These are phyloP conservation scores for Anastrepha obliqua DNA, from an alignment of 1,140 invertebrate genomes.

Conservation along the genomic window DNA sequence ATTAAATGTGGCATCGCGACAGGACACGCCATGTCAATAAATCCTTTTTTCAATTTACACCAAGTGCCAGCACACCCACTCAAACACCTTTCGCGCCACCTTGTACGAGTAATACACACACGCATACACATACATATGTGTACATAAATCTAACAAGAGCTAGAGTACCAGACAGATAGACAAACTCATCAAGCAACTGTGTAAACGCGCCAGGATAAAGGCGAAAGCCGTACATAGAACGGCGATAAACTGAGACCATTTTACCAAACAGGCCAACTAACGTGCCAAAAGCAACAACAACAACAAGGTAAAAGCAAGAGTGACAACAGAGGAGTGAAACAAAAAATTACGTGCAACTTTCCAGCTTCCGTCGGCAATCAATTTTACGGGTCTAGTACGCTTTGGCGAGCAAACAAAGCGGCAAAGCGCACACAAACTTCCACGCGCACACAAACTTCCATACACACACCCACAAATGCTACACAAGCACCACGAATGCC, in stretches of 20 bases:
- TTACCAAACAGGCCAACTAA: not conserved
- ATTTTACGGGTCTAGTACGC: slow-evolving; percentile 63
- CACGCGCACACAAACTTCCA: not conserved
- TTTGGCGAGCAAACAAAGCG: slow-evolving; percentile 48
- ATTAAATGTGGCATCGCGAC: slow-evolving; percentile 49
- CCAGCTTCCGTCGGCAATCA: slow-evolving; percentile 73
- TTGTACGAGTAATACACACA: not conserved
- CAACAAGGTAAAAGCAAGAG: not conserved
- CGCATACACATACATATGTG: not conserved
- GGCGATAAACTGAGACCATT: slow-evolving; percentile 17
- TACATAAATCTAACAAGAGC: not conserved
- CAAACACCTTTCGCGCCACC: not conserved
- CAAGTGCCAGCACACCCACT: not conserved
- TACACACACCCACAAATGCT: not conserved
- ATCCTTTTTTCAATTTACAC: slow-evolving; percentile 50
- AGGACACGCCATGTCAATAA: slow-evolving; percentile 52
- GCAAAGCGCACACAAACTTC: not conserved
- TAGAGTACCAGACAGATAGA: not conserved
- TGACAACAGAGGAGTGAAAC: not conserved
- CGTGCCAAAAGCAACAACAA: not conserved
- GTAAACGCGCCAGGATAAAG: slow-evolving; percentile 12
- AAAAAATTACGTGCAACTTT: slow-evolving; percentile 68
- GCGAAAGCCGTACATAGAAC: slow-evolving; percentile 22
- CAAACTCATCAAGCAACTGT: slow-evolving; percentile 48
- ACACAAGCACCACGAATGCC: not conserved